A percentile compares a stretch with the other conserved stretches of the same genome.
Evolutionary conservation across 2,113 vertebrate genomes (phyloP).

Genomic region (Theristicus caerulescens): DNA sequence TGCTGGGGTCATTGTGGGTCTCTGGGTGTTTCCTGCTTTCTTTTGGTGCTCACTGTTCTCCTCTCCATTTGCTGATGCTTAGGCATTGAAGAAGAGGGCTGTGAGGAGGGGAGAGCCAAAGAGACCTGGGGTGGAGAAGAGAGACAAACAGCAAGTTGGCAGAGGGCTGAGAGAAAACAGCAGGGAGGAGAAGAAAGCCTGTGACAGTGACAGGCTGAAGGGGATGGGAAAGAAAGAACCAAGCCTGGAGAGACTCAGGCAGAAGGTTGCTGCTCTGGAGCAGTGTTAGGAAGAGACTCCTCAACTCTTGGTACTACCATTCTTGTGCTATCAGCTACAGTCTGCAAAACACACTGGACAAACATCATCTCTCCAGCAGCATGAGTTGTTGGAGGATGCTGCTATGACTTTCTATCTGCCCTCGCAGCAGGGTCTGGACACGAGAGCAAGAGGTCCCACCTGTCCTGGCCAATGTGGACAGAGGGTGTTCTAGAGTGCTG

Average conservation of each 20-base stretch:
- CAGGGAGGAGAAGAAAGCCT: neutral
- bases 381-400: neutral
- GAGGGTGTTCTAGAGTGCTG: neutral
- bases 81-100: neutral
- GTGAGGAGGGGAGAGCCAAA: neutral
- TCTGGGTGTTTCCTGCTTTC: neutral
- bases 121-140: neutral
- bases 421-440: neutral
- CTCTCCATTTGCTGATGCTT: neutral
- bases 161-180: neutral
- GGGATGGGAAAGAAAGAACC: neutral
- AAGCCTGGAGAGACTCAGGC: neutral
- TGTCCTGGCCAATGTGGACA: rapidly evolving
- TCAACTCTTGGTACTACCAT: neutral
- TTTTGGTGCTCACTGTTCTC: neutral
- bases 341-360: neutral
- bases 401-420: neutral
- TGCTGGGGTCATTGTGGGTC: neutral
- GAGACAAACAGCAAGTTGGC: neutral
- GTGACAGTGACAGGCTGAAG: neutral
- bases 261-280: neutral
- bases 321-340: neutral
- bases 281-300: neutral
- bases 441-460: neutral
- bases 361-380: neutral